Evolutionary conservation across 1,140 invertebrate species (phyloP).

Genomic region (Aphidius gifuensis): DNA sequence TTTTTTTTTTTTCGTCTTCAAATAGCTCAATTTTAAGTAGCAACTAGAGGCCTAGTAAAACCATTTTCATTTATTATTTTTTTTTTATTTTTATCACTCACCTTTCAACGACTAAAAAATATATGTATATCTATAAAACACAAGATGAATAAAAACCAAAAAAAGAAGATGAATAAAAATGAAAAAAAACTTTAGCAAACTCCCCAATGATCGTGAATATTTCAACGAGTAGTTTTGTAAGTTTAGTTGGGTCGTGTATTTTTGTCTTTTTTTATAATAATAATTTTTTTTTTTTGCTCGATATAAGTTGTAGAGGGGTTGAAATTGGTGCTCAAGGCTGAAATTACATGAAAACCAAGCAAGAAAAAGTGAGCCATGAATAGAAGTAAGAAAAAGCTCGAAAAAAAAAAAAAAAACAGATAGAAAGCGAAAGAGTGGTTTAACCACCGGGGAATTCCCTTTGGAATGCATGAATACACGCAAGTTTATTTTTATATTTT

Average conservation of each 20-base stretch:
- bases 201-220: constrained; percentile 17
- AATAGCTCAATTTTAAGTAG: neutral
- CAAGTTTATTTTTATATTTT: constrained; percentile 3
- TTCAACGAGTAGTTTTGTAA: constrained; percentile 24
- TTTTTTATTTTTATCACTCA: neutral
- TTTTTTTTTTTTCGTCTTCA: neutral
- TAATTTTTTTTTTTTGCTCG: too few species aligned
- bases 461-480: constrained; percentile 21
- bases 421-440: constrained; percentile 12
- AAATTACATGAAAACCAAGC: constrained; percentile 11
- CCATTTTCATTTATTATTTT: neutral
- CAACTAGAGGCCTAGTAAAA: neutral
- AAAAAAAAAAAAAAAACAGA: constrained; percentile 1
- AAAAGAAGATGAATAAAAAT: neutral
- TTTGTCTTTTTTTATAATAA: too few species aligned
- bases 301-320: neutral
- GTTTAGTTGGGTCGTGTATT: too few species aligned
- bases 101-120: neutral
- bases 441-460: constrained; percentile 16
- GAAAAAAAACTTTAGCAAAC: neutral
- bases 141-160: neutral
- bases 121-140: too few species aligned
- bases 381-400: neutral
- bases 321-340: neutral
- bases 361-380: constrained; percentile 13